Base-by-base conservation (phyloP, 2,888 invertebrate species). In the Caenorhabditis uteleia region DNA sequence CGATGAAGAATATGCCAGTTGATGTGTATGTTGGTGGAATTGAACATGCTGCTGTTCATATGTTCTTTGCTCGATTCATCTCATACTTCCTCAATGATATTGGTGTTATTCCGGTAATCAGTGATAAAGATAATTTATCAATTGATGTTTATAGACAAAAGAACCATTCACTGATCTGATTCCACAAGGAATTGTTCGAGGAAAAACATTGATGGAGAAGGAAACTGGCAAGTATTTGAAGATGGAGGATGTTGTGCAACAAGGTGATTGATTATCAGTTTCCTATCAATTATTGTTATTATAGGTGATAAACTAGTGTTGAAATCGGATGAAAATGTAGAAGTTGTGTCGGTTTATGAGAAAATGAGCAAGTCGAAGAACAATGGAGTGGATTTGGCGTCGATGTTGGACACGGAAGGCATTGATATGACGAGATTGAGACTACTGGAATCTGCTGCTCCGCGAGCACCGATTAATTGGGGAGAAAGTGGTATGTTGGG, bases 361-460 rank as follows among this genome's bases (percentile, higher is more conserved):
- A 98, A 98, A 87, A 98, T 98, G 98, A 95, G 95, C 77, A 99
- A 99, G 86, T 97, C 97, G 0, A 98, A 97, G 85, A 87, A 89
- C 74, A 99, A 99, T 86, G 98, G 98, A 36, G 74, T 80, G 25
- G 80, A 80, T 58, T 77, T 80, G 26, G 46, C 73, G 36, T 57
- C 31, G 18, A 88, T 95, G 83, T 87, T 97, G 51, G 83, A 87
- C 1, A 87, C 89, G 69, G 91, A 91, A 85, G 94, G 97, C 1
- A 88, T 90, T 65, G 97, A 98, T 84, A 90, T 93, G 16, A 93
- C 93, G 2, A 87, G 95, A 53, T 86, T 98, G 29, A 88, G 94
- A 45, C 91, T 95, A 68, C 86, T 98, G 61, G 91, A 90, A 1
- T 91, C 92, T 85, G 91, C 93, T 20, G 90, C 93, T 1, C 97